Evolutionary conservation across 2,797 vertebrate species (phyloP).

Genomic region (Psittacula derbiana): DNA sequence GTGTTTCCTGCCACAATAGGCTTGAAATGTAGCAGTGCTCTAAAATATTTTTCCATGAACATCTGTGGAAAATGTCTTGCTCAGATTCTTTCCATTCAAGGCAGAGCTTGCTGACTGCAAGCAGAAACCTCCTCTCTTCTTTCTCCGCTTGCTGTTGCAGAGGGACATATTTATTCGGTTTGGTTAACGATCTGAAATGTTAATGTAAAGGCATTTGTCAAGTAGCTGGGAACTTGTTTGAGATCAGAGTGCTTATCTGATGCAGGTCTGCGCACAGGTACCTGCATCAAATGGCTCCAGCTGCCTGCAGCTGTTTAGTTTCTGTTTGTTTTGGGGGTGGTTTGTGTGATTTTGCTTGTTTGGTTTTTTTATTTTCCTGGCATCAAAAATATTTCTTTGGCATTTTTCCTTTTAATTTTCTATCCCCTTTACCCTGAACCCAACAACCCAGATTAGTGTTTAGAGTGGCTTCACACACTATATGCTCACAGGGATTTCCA

Average conservation of each 20-base stretch:
- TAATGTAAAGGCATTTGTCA: not conserved
- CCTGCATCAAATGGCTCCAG: not conserved
- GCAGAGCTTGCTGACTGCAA: conserved; percentile 42
- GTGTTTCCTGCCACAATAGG: conserved; percentile 39
- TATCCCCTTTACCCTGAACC: not conserved
- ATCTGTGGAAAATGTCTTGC: conserved; percentile 59
- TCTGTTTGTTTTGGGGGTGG: not conserved
- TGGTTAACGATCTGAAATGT: conserved; percentile 7
- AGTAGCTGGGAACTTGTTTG: not conserved
- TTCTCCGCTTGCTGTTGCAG: conserved; percentile 6
- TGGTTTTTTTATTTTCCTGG: not conserved
- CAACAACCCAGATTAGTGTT: not conserved
- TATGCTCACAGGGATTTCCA: not conserved
- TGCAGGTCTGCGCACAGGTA: not conserved
- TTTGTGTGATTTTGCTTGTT: not conserved
- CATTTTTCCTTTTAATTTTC: not conserved
- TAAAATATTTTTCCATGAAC: conserved; percentile 52
- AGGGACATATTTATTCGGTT: not conserved
- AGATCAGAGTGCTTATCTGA: not conserved
- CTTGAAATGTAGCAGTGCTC: conserved; percentile 38
- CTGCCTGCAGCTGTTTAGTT: not conserved
- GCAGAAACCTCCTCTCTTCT: not conserved
- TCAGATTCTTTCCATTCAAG: conserved; percentile 56
- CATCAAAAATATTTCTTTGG: not conserved
- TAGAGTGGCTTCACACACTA: not conserved